phyloP scores from a whole-genome alignment of 2,113 vertebrate species.

The Rhipidura dahli region DNA sequence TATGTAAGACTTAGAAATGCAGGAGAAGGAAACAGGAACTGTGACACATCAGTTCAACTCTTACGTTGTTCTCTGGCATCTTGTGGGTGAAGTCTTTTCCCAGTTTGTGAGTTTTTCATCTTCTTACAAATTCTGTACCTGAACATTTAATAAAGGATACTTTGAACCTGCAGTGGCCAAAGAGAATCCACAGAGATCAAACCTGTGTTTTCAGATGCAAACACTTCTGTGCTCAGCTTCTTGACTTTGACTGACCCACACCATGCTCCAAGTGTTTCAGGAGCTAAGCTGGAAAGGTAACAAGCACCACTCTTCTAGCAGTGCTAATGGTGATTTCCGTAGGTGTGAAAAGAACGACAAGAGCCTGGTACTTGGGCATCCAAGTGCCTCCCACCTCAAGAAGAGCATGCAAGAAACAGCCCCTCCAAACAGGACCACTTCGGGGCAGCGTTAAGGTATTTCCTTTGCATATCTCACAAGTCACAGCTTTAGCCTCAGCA shows the following conservation, averaged over 20 bases:
- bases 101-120: not conserved
- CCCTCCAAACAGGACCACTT: not conserved
- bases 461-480: not conserved
- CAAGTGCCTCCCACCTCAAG: not conserved
- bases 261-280: not conserved
- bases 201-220: not conserved
- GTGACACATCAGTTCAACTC: not conserved
- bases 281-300: not conserved
- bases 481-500: not conserved
- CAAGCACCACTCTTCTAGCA: not conserved
- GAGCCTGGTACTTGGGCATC: not conserved
- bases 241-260: not conserved
- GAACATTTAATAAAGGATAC: not conserved
- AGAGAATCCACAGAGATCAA: not conserved
- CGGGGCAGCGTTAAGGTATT: not conserved
- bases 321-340: accelerated
- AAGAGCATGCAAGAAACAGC: not conserved
- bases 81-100: not conserved
- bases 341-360: not conserved
- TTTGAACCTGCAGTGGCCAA: not conserved
- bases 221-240: not conserved
- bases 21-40: not conserved
- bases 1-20: not conserved
- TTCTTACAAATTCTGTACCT: not conserved
- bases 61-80: not conserved